A percentile compares a stretch with the other conserved stretches of the same genome.
phyloP scores from a whole-genome alignment of 1,140 invertebrate genomes.

The Pissodes strobi region DNA sequence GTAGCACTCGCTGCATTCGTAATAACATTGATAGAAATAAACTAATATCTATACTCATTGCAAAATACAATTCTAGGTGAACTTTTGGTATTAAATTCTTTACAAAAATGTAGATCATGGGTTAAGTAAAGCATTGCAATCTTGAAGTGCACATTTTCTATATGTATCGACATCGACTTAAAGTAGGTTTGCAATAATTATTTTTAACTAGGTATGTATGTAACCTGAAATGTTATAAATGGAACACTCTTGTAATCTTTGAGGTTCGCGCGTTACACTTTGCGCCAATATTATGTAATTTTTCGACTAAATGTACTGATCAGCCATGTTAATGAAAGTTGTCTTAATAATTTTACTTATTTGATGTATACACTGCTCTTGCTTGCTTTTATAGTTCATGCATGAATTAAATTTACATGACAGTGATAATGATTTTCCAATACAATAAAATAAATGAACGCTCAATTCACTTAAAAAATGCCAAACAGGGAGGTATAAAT shows the following conservation, averaged over 20 bases:
- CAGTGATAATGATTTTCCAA: too few species aligned
- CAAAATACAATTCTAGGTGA: conserved; percentile 15
- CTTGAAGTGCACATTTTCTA: conserved; percentile 32
- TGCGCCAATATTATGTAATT: conserved; percentile 27
- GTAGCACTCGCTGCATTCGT: too few species aligned
- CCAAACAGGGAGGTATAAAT: too few species aligned
- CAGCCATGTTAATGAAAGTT: conserved; percentile 29
- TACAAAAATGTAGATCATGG: conserved; percentile 33
- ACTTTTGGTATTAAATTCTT: conserved; percentile 21
- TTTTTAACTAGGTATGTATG: conserved; percentile 32
- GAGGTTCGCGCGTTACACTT: conserved; percentile 27
- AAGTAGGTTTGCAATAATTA: conserved; percentile 36
- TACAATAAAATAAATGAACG: too few species aligned
- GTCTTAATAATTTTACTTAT: conserved; percentile 11
- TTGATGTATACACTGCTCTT: conserved; percentile 6
- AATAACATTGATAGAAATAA: conserved; percentile 4
- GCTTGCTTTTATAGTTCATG: too few species aligned
- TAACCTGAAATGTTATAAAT: conserved; percentile 31
- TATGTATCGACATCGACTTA: conserved; percentile 30
- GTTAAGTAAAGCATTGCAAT: conserved; percentile 32
- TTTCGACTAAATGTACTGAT: conserved; percentile 21
- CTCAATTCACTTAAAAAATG: too few species aligned
- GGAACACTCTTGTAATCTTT: conserved; percentile 30
- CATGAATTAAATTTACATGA: too few species aligned
- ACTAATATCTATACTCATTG: neutral